Evolutionary conservation across 2,113 vertebrate genomes (phyloP).

Genomic region (Silurus meridionalis): DNA sequence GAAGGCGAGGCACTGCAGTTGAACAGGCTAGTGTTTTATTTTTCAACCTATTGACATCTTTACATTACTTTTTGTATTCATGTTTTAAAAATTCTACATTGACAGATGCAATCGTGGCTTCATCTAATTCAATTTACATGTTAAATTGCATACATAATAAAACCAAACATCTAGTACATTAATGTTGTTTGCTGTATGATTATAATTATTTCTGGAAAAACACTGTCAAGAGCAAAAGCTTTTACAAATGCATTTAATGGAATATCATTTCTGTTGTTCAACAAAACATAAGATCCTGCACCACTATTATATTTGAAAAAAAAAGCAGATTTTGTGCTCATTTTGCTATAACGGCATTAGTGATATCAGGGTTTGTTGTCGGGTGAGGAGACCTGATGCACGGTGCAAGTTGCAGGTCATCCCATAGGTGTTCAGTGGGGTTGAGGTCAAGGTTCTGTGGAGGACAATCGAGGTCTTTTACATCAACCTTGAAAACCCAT

Average conservation of each 20-base stretch:
- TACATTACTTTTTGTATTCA: neutral
- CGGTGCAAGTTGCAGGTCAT: neutral
- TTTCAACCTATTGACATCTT: neutral
- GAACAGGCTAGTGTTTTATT: neutral
- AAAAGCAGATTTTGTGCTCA: neutral
- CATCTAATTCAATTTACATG: neutral
- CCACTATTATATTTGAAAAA: neutral
- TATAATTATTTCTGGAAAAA: neutral
- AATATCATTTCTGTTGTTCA: neutral
- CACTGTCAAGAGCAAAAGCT: neutral
- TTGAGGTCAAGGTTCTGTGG: no score
- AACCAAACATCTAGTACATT: neutral
- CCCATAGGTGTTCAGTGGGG: no score
- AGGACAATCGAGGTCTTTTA: neutral
- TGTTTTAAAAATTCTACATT: neutral
- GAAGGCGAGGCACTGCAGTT: neutral
- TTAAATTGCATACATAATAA: neutral
- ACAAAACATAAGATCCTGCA: neutral
- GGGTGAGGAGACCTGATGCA: neutral
- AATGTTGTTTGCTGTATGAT: neutral
- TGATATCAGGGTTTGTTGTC: no score
- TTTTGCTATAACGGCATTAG: no score
- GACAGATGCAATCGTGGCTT: neutral
- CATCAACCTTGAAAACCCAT: neutral
- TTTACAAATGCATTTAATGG: neutral